These are phyloP conservation scores for Dolichotis patagonum DNA, from an alignment of 2,113 vertebrate species.

Conservation along the genomic window DNA sequence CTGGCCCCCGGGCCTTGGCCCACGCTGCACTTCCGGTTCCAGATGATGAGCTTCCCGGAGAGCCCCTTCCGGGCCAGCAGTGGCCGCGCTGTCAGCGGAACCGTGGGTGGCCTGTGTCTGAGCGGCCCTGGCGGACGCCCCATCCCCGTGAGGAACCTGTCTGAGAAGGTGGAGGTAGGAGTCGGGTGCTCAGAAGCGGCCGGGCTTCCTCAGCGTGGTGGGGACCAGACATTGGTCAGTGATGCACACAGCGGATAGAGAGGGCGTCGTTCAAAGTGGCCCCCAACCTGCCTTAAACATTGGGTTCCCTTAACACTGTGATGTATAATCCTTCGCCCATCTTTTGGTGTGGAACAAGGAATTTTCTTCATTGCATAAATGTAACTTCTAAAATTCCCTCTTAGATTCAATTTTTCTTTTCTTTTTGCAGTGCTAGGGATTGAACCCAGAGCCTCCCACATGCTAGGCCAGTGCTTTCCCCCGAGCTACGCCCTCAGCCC, in stretches of 20 bases:
- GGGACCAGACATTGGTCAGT: neutral
- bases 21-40: constrained; percentile 39
- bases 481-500: neutral
- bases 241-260: neutral
- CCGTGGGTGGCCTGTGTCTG: constrained; percentile 91
- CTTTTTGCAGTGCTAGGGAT: neutral
- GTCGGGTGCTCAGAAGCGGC: neutral
- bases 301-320: neutral
- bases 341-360: neutral
- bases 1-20: neutral
- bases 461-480: neutral
- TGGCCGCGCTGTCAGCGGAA: constrained; percentile 88
- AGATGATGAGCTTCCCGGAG: constrained; percentile 95
- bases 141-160: constrained; percentile 90
- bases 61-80: constrained; percentile 91
- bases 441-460: neutral
- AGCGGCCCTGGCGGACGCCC: constrained; percentile 87
- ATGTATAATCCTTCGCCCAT: neutral
- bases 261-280: neutral
- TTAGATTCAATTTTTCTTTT: neutral
- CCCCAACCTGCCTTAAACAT: neutral
- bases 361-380: neutral
- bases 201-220: neutral
- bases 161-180: constrained; percentile 92
- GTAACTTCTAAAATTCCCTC: neutral